Base-by-base conservation (phyloP, 2,797 vertebrate genomes). In the Helostoma temminkii region DNA sequence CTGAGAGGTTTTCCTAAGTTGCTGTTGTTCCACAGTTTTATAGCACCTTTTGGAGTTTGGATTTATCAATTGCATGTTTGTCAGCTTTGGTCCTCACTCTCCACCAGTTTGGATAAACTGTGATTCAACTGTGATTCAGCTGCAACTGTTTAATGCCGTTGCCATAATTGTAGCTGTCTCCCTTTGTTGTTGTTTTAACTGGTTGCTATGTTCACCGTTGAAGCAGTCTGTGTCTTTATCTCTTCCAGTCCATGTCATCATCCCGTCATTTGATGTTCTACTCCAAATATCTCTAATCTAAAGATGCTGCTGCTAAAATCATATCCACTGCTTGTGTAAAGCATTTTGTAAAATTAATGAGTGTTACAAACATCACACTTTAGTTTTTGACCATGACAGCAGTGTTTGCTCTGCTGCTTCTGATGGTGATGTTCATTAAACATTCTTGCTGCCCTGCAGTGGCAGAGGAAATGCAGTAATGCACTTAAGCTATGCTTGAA, bases 51-150 rank as follows among this genome's bases (percentile, higher is more conserved):
- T 39, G 30, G 5, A 36, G 37, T 67, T 75, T 59, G 28, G 52
- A 65, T 71, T 48, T 32, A 14, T 74, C 60, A 42, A 37, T 55
- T 30, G 6, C 48, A 6, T 54, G 19, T 80, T 62, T 60, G 61
- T 75, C 77, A 69, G 60, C 50, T 80, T 81, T 34, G 28, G 32
- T 74, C 45, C 9, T 58, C 58, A 8, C 62, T 66, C 52, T 32
- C 41, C 57, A 48, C 63, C 75, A 71, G 54, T 79, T 63, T 66
- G 58, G 37, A 2, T 70, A 68, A 88, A 71, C 68, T 81, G 74
- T 78, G 79, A 83, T 66, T 79, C 78, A 82, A 21, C 82, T 58
- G 53, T 83, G 76, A 88, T 74, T 89, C 82, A 68, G 48, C 59
- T n/a, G 58, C 42, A 47, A 57, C 76, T 22, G 58, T 69, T 59